Evolutionary conservation across 2,113 vertebrate species (phyloP).

Genomic region (Cryptomyrus ogoouensis): DNA sequence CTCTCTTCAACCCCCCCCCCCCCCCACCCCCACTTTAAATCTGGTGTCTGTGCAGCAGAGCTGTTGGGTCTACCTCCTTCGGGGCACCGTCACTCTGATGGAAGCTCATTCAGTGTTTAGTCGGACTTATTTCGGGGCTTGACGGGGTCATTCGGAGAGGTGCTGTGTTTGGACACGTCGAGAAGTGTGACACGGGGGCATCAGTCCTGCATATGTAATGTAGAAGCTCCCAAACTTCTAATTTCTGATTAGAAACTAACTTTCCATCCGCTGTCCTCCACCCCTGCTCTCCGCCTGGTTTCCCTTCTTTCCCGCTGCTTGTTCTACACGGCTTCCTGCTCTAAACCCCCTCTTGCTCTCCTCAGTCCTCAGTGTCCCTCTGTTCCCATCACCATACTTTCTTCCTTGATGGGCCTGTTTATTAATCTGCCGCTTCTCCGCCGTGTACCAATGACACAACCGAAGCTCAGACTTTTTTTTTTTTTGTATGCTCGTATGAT

Average conservation of each 20-base stretch:
- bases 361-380: neutral
- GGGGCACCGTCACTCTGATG: conserved; percentile 75
- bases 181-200: conserved; percentile 54
- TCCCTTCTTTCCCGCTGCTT: conserved; percentile 25
- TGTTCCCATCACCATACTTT: neutral
- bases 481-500: neutral
- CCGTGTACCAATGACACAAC: neutral
- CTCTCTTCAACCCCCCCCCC: neutral
- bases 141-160: conserved; percentile 45
- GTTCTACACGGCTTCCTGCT: neutral
- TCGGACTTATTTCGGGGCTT: conserved; percentile 62
- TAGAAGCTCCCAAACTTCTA: conserved; percentile 53
- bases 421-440: neutral
- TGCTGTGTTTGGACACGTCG: conserved; percentile 48
- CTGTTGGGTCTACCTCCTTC: conserved; percentile 67
- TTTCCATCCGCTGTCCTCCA: conserved; percentile 33
- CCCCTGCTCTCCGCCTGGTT: conserved; percentile 39
- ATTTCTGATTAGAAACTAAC: conserved; percentile 8
- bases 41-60: conserved; percentile 79
- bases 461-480: neutral
- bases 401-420: neutral
- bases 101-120: conserved; percentile 93
- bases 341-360: neutral
- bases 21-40: conserved; percentile 63
- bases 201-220: conserved; percentile 55